These are phyloP conservation scores for Emydocephalus ijimae DNA, from an alignment of 2,113 vertebrate species.

Conservation along the genomic window DNA sequence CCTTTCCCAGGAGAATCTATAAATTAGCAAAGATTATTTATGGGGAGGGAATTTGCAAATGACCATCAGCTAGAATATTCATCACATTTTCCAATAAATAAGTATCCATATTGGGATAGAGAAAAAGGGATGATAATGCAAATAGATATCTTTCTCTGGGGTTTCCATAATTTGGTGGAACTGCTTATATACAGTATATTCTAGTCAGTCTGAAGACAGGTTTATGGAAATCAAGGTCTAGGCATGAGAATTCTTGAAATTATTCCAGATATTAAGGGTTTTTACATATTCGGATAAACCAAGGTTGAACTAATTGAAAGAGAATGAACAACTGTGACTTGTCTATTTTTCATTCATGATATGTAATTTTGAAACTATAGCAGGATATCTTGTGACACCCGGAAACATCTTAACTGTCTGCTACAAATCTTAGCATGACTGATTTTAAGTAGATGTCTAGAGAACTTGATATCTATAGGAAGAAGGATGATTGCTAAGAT, in stretches of 20 bases:
- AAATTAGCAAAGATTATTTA: not conserved
- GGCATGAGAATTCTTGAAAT: not conserved
- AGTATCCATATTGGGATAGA: not conserved
- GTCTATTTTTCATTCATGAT: not conserved
- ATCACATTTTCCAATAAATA: not conserved
- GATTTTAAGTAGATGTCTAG: not conserved
- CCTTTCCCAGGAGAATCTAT: constrained; percentile 1
- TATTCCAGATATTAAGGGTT: not conserved
- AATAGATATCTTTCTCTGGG: not conserved
- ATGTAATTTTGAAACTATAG: not conserved
- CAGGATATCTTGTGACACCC: not conserved
- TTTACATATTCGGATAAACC: not conserved
- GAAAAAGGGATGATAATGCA: not conserved
- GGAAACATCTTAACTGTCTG: not conserved
- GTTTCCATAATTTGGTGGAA: not conserved
- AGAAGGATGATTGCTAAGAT: constrained; percentile 2
- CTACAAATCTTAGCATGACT: not conserved
- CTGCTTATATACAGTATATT: not conserved
- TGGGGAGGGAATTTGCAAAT: not conserved
- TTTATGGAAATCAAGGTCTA: not conserved
- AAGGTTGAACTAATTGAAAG: not conserved
- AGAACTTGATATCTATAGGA: not conserved
- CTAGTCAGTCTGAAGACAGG: not conserved
- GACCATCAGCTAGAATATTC: not conserved
- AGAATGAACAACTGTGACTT: not conserved